These are phyloP conservation scores for Hydropsyche tenuis DNA, from an alignment of 1,140 invertebrate species.

Conservation along the genomic window DNA sequence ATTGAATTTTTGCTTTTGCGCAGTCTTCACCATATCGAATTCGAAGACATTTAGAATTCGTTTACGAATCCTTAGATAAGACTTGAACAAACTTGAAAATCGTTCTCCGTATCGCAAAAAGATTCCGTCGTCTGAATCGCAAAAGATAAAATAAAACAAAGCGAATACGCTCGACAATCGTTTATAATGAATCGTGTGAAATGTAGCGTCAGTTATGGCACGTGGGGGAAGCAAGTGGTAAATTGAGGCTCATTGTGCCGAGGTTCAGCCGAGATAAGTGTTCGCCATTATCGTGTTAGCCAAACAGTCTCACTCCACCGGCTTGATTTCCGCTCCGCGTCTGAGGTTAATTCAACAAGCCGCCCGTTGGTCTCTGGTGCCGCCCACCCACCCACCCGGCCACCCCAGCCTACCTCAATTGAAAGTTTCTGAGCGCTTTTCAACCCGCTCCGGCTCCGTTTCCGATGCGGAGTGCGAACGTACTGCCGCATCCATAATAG, in stretches of 20 bases:
- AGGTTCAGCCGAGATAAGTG: conserved; percentile 27
- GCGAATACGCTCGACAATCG: background rate
- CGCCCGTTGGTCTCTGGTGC: conserved; percentile 21
- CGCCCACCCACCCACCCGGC: background rate
- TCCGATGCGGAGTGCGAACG: background rate
- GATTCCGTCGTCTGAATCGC: too few species aligned
- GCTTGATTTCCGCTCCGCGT: conserved; percentile 36
- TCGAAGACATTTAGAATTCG: too few species aligned
- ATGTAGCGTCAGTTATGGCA: conserved; percentile 21
- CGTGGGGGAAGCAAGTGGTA: conserved; percentile 32
- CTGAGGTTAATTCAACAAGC: conserved; percentile 35
- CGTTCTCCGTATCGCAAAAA: too few species aligned
- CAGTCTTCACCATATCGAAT: too few species aligned
- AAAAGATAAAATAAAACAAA: too few species aligned
- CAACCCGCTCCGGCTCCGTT: background rate
- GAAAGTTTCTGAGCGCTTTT: conserved; percentile 16
- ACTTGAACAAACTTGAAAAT: too few species aligned
- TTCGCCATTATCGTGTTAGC: conserved; percentile 43
- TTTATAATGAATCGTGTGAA: conserved; percentile 17
- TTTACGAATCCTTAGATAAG: too few species aligned
- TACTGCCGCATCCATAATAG: background rate
- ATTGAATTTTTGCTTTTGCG: too few species aligned
- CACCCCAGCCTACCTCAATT: conserved; percentile 8
- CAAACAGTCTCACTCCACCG: conserved; percentile 38
- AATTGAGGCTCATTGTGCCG: conserved; percentile 31